phyloP scores from a whole-genome alignment of 1,140 invertebrate species.

The Tribolium madens region DNA sequence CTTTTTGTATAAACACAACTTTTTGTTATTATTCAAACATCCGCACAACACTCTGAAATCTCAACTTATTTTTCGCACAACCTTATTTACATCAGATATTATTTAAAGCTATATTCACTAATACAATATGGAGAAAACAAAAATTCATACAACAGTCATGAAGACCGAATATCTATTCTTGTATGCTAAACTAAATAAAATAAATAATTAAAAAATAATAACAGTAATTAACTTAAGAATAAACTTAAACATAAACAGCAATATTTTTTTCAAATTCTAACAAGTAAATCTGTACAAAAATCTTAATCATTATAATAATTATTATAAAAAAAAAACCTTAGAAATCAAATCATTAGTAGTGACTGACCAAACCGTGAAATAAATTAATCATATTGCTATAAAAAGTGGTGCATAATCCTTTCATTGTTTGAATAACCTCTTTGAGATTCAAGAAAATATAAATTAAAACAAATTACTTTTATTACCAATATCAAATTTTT shows the following conservation, averaged over 20 bases:
- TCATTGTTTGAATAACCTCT: conserved; percentile 11
- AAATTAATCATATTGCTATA: conserved; percentile 34
- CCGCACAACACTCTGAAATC: conserved; percentile 21
- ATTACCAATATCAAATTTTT: not conserved
- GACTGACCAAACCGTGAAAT: conserved; percentile 31
- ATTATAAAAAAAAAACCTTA: not conserved
- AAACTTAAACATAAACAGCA: conserved; percentile 53
- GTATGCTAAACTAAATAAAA: conserved; percentile 45
- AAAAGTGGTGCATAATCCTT: conserved; percentile 24
- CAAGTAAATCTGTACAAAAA: conserved; percentile 54
- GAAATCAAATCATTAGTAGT: too few species aligned
- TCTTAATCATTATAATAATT: conserved; percentile 14
- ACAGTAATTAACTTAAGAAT: conserved; percentile 55
- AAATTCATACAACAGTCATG: not conserved
- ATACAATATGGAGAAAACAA: conserved; percentile 40
- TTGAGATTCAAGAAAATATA: conserved; percentile 21
- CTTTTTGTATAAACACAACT: conserved; percentile 33
- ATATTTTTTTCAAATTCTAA: conserved; percentile 52
- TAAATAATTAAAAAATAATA: conserved; percentile 55
- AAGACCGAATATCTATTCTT: not conserved
- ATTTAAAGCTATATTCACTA: conserved; percentile 56
- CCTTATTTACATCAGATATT: conserved; percentile 41
- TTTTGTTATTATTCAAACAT: too few species aligned
- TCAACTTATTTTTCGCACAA: conserved; percentile 38
- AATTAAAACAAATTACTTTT: not conserved